Evolutionary conservation across 2,113 vertebrate species (phyloP), one percentile per base, ranked within the genome.

Genomic region (Alligator mississippiensis): DNA sequence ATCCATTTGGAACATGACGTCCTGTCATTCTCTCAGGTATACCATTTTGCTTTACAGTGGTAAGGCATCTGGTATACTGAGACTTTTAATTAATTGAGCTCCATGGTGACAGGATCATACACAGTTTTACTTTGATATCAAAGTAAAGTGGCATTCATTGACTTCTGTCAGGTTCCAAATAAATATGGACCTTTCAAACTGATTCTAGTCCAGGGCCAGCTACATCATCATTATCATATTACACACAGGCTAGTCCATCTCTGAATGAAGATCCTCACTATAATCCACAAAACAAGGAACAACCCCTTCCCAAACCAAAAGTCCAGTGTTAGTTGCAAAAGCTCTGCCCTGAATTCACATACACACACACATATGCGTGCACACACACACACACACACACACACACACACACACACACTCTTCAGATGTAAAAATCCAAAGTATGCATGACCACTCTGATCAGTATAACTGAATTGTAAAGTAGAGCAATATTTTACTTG

Each of bases 151-250:
- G 61, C 55, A 19, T 70, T 88, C 55, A 61, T 59, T n/a, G 27
- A n/a, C 55, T 82, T 75, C 55, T 87, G 19, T 92, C 57, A 82
- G 59, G 59, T 30, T 76, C 21, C 84, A 90, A 86, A 92, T 17
- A 0, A 82, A 87, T 60, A 58, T 16, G 74, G 75, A 89, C 12
- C 22, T 75, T 77, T 47, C 34, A 92, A 80, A 21, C 24, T 79
- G 86, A 77, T 62, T 85, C 54, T 63, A 79, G 63, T 47, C 80
- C 82, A 79, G 77, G 16, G 84, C n/a, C 9, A 25, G 47, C 47
- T 47, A 47, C 34, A 74, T 30, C 28, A 9, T 62, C 61, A 62
- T 62, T 3, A 5, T 54, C 0, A 0, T 54, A 68, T 68, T 25
- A 9, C 61, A 47, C 30, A 63, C 80, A 80, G 38, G 83, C 54